These are phyloP conservation scores for Pocillopora meandrina DNA, from an alignment of 92 coral and sea anemone genomes.

Conservation along the genomic window DNA sequence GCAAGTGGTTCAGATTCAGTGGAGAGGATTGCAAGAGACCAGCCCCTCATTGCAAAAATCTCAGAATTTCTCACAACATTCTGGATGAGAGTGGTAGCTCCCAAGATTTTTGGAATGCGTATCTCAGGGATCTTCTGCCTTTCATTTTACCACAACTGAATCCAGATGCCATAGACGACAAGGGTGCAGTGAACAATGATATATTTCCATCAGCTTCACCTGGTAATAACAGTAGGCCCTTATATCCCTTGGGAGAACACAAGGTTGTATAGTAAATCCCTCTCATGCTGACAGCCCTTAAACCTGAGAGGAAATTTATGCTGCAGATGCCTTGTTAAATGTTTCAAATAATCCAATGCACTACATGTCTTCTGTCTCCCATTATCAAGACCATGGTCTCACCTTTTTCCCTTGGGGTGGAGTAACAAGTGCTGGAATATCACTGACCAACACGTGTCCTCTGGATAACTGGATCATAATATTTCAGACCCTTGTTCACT, in stretches of 20 bases:
- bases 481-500: slow-evolving; percentile 58
- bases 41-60: slow-evolving; percentile 41
- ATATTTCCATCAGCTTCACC: too few relatives aligned
- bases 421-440: slow-evolving; percentile 42
- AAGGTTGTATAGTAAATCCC: neutral
- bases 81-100: slow-evolving; percentile 68
- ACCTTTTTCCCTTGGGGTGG: slow-evolving; percentile 60
- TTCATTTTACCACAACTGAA: slow-evolving; percentile 28
- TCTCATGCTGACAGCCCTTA: neutral
- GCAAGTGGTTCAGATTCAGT: slow-evolving; percentile 62
- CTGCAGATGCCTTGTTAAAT: slow-evolving; percentile 22
- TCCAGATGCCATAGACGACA: neutral
- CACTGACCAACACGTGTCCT: slow-evolving; percentile 55
- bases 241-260: too few relatives aligned
- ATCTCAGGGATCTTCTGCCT: slow-evolving; percentile 59
- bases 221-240: too few relatives aligned
- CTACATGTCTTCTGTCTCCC: too few relatives aligned
- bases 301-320: slow-evolving; percentile 15
- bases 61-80: slow-evolving; percentile 42
- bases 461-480: slow-evolving; percentile 71
- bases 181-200: neutral
- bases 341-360: neutral
- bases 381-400: slow-evolving; percentile 26
- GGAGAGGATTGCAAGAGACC: slow-evolving; percentile 62
- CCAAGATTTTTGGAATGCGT: slow-evolving; percentile 70